Evolutionary conservation across 2,113 vertebrate species (phyloP), one percentile per base, ranked within the genome.

Genomic region (Burhinus bistriatus): DNA sequence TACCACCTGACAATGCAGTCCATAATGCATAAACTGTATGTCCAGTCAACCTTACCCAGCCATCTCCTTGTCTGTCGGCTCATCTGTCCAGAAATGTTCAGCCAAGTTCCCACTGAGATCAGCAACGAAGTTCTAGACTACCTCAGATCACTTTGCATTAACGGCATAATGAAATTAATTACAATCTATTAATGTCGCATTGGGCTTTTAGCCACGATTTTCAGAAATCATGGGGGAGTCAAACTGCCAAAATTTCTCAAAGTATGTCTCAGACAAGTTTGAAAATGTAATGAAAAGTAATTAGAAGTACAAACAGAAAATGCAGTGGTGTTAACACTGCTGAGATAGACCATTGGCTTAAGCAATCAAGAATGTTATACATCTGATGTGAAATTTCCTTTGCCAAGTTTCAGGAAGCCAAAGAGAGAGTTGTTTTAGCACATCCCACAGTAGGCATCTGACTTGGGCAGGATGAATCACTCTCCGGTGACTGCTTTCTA

Each of bases 141-240:
- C 52, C 59, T 92, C 61, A 36, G 86, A 83, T 95, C 83, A 47
- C 52, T 83, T 82, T 65, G 38, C 75, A 71, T 83, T 96, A 97
- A 84, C 4, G 6, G 17, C 3, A 0, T 81, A 84, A 94, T 89
- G 38, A 93, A 90, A 94, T 94, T 12, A 78, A 91, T 95, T 93
- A 80, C 83, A 94, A 93, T 79, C 66, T 36, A 84, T 92, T 89
- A 87, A 82, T 82, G 76, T 95, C 34, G 1, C 72, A 16, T 88
- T 65, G 38, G 82, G 71, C 90, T 92, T 94, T 90, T 80, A 92
- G 64, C 79, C 59, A 40, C 34, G 51, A 90, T 90, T 96, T 90
- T 84, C 84, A 89, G 83, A 80, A 93, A 61, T 38, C 47, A 10
- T 14, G 1, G 22, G 68, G 72, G 72, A 72, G 72, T 93, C 75